Evolutionary conservation across 1,140 invertebrate species (phyloP).

Genomic region (Magallana angulata): DNA sequence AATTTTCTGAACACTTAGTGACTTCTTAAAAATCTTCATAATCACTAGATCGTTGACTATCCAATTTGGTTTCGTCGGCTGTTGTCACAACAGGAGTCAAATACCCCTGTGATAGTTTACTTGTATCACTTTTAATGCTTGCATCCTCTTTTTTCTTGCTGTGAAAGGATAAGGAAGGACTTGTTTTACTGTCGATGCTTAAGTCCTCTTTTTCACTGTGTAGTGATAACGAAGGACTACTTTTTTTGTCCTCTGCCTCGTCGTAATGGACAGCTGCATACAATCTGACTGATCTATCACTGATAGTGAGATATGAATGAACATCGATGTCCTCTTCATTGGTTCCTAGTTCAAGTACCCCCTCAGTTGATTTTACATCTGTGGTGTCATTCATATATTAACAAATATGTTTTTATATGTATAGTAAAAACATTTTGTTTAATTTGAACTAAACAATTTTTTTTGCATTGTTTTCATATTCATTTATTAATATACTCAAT

Average conservation of each 20-base stretch:
- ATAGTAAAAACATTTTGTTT: too few relatives aligned
- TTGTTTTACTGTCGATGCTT: not conserved
- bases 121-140: not conserved
- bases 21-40: not conserved
- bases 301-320: conserved; percentile 5
- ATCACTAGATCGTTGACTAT: not conserved
- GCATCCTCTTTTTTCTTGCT: not conserved
- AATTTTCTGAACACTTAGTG: too few relatives aligned
- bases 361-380: not conserved
- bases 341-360: not conserved
- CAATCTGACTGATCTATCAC: not conserved
- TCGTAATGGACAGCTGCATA: conserved; percentile 8
- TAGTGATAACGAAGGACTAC: not conserved
- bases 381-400: too few relatives aligned
- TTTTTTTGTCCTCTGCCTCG: not conserved
- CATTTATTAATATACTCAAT: too few relatives aligned
- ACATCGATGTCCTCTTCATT: not conserved
- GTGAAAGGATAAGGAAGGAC: not conserved
- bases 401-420: too few relatives aligned
- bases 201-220: not conserved
- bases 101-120: not conserved
- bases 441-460: too few relatives aligned
- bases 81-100: not conserved
- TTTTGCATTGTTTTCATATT: too few relatives aligned
- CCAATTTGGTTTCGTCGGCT: not conserved